A percentile compares a stretch with the other conserved stretches of the same genome.
phyloP scores from a whole-genome alignment of 2,888 invertebrate genomes.

The Keiferia lycopersicella region DNA sequence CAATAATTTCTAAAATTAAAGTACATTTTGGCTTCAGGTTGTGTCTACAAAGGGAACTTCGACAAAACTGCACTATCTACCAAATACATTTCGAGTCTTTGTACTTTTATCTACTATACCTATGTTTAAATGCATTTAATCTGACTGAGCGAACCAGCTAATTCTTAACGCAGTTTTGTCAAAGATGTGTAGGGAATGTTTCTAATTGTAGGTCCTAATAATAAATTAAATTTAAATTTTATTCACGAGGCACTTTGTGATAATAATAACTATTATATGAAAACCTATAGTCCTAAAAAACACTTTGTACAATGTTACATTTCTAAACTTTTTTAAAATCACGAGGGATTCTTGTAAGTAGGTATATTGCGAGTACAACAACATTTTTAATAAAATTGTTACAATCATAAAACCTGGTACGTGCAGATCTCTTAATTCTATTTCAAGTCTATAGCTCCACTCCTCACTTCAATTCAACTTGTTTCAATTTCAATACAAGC shows the following conservation, averaged over 20 bases:
- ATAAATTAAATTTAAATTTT: slow-evolving; percentile 8
- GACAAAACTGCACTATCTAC: slow-evolving; percentile 53
- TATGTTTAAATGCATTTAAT: slow-evolving; percentile 73
- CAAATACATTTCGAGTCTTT: slow-evolving; percentile 63
- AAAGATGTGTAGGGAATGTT: slow-evolving; percentile 60
- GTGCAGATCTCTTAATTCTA: slow-evolving; percentile 10
- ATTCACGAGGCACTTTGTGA: slow-evolving; percentile 11
- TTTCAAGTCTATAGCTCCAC: slow-evolving; percentile 13
- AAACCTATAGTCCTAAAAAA: slow-evolving; percentile 14
- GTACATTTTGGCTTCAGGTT: slow-evolving; percentile 66
- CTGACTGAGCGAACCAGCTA: slow-evolving; percentile 58
- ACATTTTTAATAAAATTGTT: neutral
- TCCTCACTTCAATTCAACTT: neutral
- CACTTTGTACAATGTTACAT: slow-evolving; percentile 14
- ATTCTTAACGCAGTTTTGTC: slow-evolving; percentile 53
- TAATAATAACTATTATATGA: neutral
- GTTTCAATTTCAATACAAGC: neutral
- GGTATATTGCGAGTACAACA: slow-evolving; percentile 7
- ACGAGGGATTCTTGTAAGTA: slow-evolving; percentile 13
- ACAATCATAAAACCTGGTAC: neutral
- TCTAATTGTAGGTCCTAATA: slow-evolving; percentile 39
- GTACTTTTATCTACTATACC: slow-evolving; percentile 71
- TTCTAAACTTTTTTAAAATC: slow-evolving; percentile 14
- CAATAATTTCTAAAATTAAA: slow-evolving; percentile 44
- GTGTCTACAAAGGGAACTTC: slow-evolving; percentile 40